Evolutionary conservation across 2,888 invertebrate genomes (phyloP), one percentile per base, ranked within the genome.

Genomic region (Caenorhabditis plicata): DNA sequence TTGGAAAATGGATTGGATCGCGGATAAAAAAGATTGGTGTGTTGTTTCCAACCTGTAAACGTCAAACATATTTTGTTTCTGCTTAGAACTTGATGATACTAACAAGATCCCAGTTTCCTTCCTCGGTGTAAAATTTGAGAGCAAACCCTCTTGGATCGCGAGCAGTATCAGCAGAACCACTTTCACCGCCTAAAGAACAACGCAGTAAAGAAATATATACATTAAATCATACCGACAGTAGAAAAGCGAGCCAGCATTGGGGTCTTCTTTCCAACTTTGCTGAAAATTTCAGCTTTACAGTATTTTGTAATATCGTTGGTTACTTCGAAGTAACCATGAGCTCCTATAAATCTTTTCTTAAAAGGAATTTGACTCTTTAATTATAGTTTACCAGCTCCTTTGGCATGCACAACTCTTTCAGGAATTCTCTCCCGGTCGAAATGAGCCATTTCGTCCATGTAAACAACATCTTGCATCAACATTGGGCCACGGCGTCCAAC

Each of bases 391-490:
- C 60, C 68, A 8, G 64, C 62, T 55, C 68, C 68, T 39, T 68
- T 68, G 8, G 68, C 68, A 33, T 68, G 68, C 1, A 68, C 68
- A 11, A 74, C 74, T 19, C 67, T 36, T 35, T 71, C 93, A 0
- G 95, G 94, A 73, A 95, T 94, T 49, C 94, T 87, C 82, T 96
- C 95, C 33, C 92, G 86, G 81, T 88, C 88, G 81, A 94, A 94
- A 73, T 92, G 85, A 4, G 84, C 83, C 83, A 85, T 83, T 72
- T 85, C 85, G 77, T 85, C 85, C 54, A 83, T 78, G 67, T 82
- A 85, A 58, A 88, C 87, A 51, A 87, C 87, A 84, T 95, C 95
- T 50, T 78, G 78, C 74, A 80, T 64, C n/a, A 95, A 85, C 33
- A 89, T 83, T 0, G 94, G 95, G 23, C 95, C 93, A 55, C 88